These are phyloP conservation scores for Mystacides longicornis DNA, from an alignment of 2,888 invertebrate species.

Conservation along the genomic window DNA sequence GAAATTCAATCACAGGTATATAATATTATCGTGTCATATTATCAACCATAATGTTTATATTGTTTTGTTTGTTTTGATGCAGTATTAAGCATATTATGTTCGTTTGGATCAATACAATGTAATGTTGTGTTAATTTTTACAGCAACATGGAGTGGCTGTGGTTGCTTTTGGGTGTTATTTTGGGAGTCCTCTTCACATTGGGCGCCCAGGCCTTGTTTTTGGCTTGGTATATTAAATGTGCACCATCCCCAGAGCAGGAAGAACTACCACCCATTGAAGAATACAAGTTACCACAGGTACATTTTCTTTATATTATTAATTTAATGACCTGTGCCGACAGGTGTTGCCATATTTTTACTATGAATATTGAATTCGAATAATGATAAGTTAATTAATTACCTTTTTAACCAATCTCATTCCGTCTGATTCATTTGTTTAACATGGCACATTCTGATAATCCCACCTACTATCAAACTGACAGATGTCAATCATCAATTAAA, in stretches of 20 bases:
- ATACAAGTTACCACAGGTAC: background rate
- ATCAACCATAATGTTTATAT: background rate
- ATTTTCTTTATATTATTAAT: too few relatives aligned
- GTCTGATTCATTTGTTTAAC: too few relatives aligned
- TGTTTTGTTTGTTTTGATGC: too few relatives aligned
- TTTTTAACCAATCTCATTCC: too few relatives aligned
- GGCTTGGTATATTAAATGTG: constrained; percentile 38
- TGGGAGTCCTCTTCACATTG: constrained; percentile 40
- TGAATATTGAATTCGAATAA: too few relatives aligned
- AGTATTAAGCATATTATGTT: background rate
- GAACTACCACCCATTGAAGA: constrained; percentile 28
- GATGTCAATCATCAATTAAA: too few relatives aligned
- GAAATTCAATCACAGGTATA: background rate
- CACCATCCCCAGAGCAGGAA: constrained; percentile 37
- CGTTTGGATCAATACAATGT: background rate
- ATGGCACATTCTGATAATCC: too few relatives aligned
- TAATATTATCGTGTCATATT: background rate
- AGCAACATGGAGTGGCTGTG: constrained; percentile 38
- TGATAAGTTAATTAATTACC: too few relatives aligned
- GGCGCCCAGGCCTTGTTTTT: constrained; percentile 37
- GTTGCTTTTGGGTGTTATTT: constrained; percentile 38
- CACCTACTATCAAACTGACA: too few relatives aligned
- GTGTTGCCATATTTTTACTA: too few relatives aligned
- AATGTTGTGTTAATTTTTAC: background rate
- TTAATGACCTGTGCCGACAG: too few relatives aligned